These are phyloP conservation scores for Salvelinus alpinus DNA, from an alignment of 2,113 vertebrate genomes.

Conservation along the genomic window DNA sequence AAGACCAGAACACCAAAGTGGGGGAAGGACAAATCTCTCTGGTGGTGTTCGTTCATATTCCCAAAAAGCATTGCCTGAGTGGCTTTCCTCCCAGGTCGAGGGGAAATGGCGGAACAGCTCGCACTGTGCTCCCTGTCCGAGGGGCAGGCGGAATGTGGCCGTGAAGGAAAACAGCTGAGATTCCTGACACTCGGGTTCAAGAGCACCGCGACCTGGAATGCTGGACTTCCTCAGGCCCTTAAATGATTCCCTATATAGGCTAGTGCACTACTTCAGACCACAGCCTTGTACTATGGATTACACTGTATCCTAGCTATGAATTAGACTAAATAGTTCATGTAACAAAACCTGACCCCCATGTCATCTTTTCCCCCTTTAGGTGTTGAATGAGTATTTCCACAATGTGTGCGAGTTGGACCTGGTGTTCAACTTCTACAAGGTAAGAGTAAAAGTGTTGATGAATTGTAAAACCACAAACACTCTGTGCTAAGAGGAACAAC, in stretches of 20 bases:
- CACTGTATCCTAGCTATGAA: too few relatives aligned
- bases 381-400: constrained; percentile 96
- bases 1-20: not conserved
- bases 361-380: constrained; percentile 64
- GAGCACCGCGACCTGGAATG: constrained; percentile 44
- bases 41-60: not conserved
- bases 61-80: not conserved
- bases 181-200: constrained; percentile 15
- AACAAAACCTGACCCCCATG: not conserved
- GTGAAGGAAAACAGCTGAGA: constrained; percentile 25
- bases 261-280: constrained; percentile 18
- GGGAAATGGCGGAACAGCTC: not conserved
- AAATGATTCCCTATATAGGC: not conserved
- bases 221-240: constrained; percentile 33
- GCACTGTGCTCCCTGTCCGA: not conserved
- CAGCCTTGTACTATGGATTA: too few relatives aligned
- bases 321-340: not conserved
- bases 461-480: not conserved
- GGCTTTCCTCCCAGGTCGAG: not conserved
- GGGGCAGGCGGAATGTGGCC: constrained; percentile 28
- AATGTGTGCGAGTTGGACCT: constrained; percentile 94
- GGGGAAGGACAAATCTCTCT: not conserved
- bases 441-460: constrained; percentile 46
- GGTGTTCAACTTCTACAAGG: constrained; percentile 98
- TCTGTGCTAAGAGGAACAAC: not conserved